Percentiles rank a stretch among this genome's conserved stretches.
Conservation (phyloP, 2,113 vertebrate species). For the Pterocles orientalis region DNA sequence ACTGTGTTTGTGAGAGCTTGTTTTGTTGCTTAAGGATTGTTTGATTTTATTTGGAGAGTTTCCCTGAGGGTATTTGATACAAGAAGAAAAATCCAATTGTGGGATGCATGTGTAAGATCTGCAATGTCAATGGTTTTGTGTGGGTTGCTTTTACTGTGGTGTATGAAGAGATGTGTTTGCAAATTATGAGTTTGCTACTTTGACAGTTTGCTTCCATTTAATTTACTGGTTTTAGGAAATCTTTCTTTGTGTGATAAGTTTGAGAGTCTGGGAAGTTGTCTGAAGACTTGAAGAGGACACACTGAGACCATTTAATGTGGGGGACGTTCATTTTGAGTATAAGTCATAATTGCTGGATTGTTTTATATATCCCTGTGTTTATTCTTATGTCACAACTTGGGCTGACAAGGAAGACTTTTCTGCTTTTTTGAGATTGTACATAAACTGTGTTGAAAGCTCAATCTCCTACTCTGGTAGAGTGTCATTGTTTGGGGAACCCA, state of each 20-base stretch:
- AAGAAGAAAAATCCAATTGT: background rate
- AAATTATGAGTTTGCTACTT: background rate
- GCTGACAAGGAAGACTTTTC: background rate
- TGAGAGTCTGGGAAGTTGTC: background rate
- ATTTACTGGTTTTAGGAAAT: background rate
- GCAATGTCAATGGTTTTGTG: background rate
- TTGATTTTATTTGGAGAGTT: background rate
- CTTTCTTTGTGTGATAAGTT: background rate
- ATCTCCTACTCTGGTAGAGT: background rate
- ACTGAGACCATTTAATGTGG: background rate
- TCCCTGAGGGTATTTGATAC: background rate
- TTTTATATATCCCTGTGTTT: background rate
- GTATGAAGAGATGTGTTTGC: background rate
- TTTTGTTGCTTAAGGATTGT: background rate
- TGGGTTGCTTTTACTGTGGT: background rate
- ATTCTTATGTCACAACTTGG: background rate
- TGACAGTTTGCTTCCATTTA: background rate
- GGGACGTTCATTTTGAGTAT: background rate
- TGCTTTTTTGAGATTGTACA: background rate
- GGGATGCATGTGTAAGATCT: background rate
- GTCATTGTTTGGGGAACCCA: background rate
- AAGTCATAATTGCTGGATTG: accelerated
- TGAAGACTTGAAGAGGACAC: background rate
- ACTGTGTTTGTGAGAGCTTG: background rate
- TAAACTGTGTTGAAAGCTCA: background rate